Evolutionary conservation across 2,888 invertebrate species (phyloP), one percentile per base, ranked within the genome.

Genomic region (Corbicula japonica): DNA sequence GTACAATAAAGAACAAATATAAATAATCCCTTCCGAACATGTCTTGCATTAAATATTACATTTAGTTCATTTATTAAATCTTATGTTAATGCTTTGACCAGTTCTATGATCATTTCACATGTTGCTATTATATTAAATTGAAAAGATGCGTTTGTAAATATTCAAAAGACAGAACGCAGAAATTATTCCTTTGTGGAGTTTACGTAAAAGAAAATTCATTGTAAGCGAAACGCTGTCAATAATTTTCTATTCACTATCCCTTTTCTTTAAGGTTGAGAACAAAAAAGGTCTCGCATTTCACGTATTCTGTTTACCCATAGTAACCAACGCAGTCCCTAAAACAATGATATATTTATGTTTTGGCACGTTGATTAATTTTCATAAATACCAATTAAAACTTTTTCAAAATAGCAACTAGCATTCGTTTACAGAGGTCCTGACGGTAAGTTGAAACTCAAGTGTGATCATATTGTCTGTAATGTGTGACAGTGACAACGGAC

Each of bases 131-230:
- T 35, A 28, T 35, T 3, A 34, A 58, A 58, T 58, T 58, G 58
- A 58, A 58, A 58, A 35, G 58, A 34, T 58, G 58, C 35, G 58
- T 58, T 23, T 34, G 23, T n/a, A 58, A 58, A 58, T 35, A 35
- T 58, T 58, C 35, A 58, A 58, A 58, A 58, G 58, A 58, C 35
- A 58, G 58, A 12, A 34, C 34, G n/a, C 34, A 58, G 35, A 58
- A 58, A 58, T 58, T 34, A 58, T 58, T 58, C 58, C 35, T 35
- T 58, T 58, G 35, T 58, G 35, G 35, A 23, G 21, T 12, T 23
- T 2, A 21, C 35, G 35, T 58, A 34, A 58, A 52, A 58, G 35
- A 8, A 34, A 34, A 58, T 35, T 34, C 35, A 35, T 35, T 58
- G 58, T 35, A 35, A 34, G 58, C 35, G 34, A 35, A 58, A 21